A percentile compares a stretch with the other conserved stretches of the same genome.
These are phyloP conservation scores for Conger conger DNA, from an alignment of 2,113 vertebrate genomes.

Conservation along the genomic window DNA sequence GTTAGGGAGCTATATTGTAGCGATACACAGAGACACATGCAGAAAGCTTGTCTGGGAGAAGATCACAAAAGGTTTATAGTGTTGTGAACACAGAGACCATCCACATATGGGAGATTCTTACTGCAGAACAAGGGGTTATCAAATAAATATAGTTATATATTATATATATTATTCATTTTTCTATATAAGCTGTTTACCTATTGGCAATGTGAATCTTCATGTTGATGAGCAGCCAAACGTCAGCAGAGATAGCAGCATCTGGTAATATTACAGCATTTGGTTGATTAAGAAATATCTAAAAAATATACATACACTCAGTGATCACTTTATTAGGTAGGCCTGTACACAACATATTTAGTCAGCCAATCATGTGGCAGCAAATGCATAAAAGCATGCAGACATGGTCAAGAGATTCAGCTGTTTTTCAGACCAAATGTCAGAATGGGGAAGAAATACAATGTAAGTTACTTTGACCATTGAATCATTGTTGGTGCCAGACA, in stretches of 20 bases:
- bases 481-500: too few relatives aligned
- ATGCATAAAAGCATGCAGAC: too few relatives aligned
- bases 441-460: too few relatives aligned
- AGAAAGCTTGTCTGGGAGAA: background rate
- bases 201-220: background rate
- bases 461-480: too few relatives aligned
- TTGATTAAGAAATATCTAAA: background rate
- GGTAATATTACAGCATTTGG: background rate
- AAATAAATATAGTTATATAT: background rate
- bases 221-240: background rate
- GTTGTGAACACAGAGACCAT: background rate
- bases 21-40: background rate
- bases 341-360: too few relatives aligned
- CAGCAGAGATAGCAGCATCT: background rate
- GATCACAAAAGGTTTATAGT: background rate
- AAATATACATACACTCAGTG: too few relatives aligned
- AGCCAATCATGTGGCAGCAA: too few relatives aligned
- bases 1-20: background rate
- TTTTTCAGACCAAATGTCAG: too few relatives aligned
- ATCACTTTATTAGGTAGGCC: conserved; percentile 1
- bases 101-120: background rate
- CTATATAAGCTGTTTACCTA: background rate
- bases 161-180: background rate
- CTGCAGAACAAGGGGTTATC: background rate
- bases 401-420: too few relatives aligned